These are phyloP conservation scores for Zelostemma sp. DNA, from an alignment of 1,140 invertebrate species.

Conservation along the genomic window DNA sequence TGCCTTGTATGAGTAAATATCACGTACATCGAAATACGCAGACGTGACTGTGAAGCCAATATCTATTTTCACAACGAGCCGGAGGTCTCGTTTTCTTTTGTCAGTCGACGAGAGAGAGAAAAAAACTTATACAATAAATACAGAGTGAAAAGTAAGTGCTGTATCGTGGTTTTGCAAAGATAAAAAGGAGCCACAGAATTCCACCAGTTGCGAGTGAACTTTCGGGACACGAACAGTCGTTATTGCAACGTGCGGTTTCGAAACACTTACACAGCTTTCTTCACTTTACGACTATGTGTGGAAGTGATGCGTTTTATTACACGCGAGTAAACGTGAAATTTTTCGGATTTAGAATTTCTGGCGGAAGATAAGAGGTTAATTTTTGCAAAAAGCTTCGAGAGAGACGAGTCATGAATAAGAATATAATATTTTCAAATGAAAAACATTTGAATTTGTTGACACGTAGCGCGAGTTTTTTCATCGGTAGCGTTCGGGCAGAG, in stretches of 20 bases:
- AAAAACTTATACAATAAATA: conserved; percentile 9
- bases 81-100: conserved; percentile 19
- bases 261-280: too few relatives aligned
- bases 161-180: conserved; percentile 12
- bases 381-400: conserved; percentile 15
- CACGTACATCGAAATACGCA: conserved; percentile 45
- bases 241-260: too few relatives aligned
- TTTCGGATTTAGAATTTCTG: too few relatives aligned
- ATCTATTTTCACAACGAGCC: conserved; percentile 32
- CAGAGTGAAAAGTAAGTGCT: background rate
- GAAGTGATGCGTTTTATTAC: too few relatives aligned
- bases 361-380: too few relatives aligned
- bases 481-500: conserved; percentile 11
- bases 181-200: background rate
- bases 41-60: conserved; percentile 46
- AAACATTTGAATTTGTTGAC: conserved; percentile 1
- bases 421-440: background rate
- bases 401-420: background rate
- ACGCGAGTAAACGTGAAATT: too few relatives aligned
- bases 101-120: conserved; percentile 5
- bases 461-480: conserved; percentile 3
- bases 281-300: too few relatives aligned
- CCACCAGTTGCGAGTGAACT: conserved; percentile 10
- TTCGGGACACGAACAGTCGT: conserved; percentile 18
- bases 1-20: conserved; percentile 41